Base-by-base conservation (phyloP, 2,888 invertebrate genomes). In the Cheiracanthium punctorium region DNA sequence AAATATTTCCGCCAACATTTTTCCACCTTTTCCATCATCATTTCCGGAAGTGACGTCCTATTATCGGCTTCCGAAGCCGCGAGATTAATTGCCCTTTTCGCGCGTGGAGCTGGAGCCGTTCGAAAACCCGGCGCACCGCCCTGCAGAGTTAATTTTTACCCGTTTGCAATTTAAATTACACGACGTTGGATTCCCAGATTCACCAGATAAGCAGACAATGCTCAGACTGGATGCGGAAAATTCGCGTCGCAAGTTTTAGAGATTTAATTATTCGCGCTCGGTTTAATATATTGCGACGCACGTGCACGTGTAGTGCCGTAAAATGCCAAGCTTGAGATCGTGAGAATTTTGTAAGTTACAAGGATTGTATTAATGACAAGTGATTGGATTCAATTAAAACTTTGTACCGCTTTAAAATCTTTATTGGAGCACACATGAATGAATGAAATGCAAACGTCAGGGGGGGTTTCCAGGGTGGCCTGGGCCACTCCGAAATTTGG, bases 21-120 rank as follows among this genome's bases (percentile, higher is more conserved):
- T 58, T 24, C 24, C 24, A 4, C 4, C 58, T n/a, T 7, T 24
- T 58, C 58, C 24, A 4, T 4, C 58, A 58, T 58, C 58, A 24
- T 58, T 58, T 58, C 58, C 58, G 58, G 58, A 58, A 58, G 58
- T 58, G n/a, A 58, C 58, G 58, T 20, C 5, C 58, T 58, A 58
- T 58, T 58, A 58, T 58, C 58, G 58, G 58, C 58, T 24, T 58
- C 58, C 58, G 58, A 58, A 58, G 24, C 58, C 4, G 58, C 17
- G 58, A 58, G 58, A 58, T 58, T 58, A 58, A 58, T 58, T 58
- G 58, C 58, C 24, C 1, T 58, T 24, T n/a, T n/a, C n/a, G n/a
- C n/a, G 20, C 4, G 5, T 17, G 4, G 2, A n/a, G n/a, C n/a
- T n/a, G n/a, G n/a, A n/a, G n/a, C n/a, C 58, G 58, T n/a, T 24